phyloP scores from a whole-genome alignment of 2,888 invertebrate species.

The Campoplex nolae region DNA sequence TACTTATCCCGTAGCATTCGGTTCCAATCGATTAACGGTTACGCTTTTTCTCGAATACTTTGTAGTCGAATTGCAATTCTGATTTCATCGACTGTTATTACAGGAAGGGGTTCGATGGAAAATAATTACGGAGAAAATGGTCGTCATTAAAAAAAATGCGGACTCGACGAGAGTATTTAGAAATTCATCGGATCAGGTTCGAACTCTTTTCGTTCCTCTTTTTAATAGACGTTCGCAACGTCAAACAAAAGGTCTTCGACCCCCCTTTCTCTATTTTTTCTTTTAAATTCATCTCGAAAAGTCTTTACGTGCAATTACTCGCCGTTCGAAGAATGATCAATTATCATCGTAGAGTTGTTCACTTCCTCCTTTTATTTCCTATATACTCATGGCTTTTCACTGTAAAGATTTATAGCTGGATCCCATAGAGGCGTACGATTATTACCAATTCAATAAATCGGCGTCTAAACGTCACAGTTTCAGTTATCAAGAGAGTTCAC shows the following conservation, averaged over 20 bases:
- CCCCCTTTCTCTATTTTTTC: not conserved
- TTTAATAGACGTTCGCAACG: not conserved
- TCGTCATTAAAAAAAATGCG: not conserved
- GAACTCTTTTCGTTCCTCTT: not conserved
- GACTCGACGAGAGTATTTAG: not conserved
- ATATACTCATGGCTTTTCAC: not conserved
- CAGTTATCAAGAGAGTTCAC: not conserved
- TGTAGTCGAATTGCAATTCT: not conserved
- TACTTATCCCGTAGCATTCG: constrained; percentile 1
- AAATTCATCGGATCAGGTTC: not conserved
- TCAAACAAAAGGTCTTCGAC: not conserved
- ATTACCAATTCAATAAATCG: not conserved
- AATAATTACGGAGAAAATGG: not conserved
- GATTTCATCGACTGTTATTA: not conserved
- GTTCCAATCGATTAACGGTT: not conserved
- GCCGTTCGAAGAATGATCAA: not conserved
- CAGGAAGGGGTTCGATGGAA: not conserved
- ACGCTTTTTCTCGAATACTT: not conserved
- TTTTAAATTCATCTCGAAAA: not conserved
- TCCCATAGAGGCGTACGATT: not conserved
- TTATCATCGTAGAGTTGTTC: not conserved
- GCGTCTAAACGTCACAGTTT: not conserved
- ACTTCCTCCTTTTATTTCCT: not conserved
- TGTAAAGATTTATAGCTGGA: not conserved
- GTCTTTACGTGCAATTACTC: not conserved